These are phyloP conservation scores for Azorinus chamasolen DNA, from an alignment of 2,888 invertebrate genomes.

Conservation along the genomic window DNA sequence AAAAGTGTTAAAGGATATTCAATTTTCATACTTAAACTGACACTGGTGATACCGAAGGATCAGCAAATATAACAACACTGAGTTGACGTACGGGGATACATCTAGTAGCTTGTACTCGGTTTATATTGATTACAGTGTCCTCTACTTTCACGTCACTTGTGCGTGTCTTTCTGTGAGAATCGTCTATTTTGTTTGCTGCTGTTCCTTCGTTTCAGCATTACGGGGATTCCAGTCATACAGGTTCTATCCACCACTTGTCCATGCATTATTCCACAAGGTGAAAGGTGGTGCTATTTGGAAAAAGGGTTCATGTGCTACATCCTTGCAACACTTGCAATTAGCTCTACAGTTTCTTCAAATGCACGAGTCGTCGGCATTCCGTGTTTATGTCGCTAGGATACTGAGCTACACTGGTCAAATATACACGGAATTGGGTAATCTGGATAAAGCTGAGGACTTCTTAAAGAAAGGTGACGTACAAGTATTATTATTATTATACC, in stretches of 20 bases:
- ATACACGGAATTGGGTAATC: slow-evolving; percentile 21
- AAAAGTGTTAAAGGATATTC: too few species aligned
- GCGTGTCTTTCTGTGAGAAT: too few species aligned
- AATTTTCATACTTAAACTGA: too few species aligned
- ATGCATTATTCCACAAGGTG: slow-evolving; percentile 51
- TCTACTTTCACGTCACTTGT: too few species aligned
- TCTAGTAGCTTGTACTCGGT: too few species aligned
- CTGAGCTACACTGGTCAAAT: slow-evolving; percentile 28
- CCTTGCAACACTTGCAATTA: slow-evolving; percentile 29
- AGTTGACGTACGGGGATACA: too few species aligned
- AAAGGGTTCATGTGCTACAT: slow-evolving; percentile 1
- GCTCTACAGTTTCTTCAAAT: slow-evolving; percentile 25
- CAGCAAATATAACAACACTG: too few species aligned
- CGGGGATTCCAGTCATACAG: slow-evolving; percentile 16
- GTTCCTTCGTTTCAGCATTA: slow-evolving; percentile 36
- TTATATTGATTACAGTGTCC: too few species aligned
- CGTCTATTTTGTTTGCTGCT: too few species aligned
- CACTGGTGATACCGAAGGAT: too few species aligned
- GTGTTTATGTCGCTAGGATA: slow-evolving; percentile 17
- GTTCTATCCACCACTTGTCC: slow-evolving; percentile 34
- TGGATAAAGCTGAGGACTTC: slow-evolving; percentile 13
- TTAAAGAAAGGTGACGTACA: slow-evolving; percentile 1
- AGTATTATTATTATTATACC: too few species aligned
- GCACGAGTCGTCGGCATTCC: not conserved
- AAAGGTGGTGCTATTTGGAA: slow-evolving; percentile 47